Evolutionary conservation across 1,140 invertebrate genomes (phyloP).

Genomic region (Formica selysi): DNA sequence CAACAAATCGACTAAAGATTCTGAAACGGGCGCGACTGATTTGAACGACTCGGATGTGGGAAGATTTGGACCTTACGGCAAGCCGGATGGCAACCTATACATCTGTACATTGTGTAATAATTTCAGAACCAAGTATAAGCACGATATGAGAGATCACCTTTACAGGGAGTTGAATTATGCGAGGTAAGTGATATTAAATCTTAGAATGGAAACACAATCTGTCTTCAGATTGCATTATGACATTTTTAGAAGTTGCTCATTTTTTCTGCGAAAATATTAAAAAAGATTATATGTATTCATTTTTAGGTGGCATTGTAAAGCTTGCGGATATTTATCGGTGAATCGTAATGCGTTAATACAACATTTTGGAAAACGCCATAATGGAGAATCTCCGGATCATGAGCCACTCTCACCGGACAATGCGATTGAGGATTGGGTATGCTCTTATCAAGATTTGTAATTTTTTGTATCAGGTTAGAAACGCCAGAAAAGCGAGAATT

Average conservation of each 20-base stretch:
- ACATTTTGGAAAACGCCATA: slow-evolving; percentile 80
- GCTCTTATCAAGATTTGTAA: not conserved
- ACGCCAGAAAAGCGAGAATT: not conserved
- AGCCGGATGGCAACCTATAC: slow-evolving; percentile 82
- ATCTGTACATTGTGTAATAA: slow-evolving; percentile 87
- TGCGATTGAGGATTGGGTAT: slow-evolving; percentile 84
- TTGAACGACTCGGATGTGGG: slow-evolving; percentile 61
- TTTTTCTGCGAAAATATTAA: not conserved
- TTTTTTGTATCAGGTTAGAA: not conserved
- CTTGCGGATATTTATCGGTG: slow-evolving; percentile 80
- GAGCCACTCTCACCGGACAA: slow-evolving; percentile 77
- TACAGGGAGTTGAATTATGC: slow-evolving; percentile 87
- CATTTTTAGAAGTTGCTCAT: not conserved
- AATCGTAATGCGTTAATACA: slow-evolving; percentile 78
- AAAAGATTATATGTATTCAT: not conserved
- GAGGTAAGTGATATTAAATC: slow-evolving; percentile 77
- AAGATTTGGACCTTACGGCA: slow-evolving; percentile 82
- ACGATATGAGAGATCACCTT: slow-evolving; percentile 87
- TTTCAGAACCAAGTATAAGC: slow-evolving; percentile 86
- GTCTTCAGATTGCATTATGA: not conserved
- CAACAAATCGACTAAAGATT: slow-evolving; percentile 40
- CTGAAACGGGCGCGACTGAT: slow-evolving; percentile 29
- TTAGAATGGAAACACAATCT: not conserved
- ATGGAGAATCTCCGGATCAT: slow-evolving; percentile 67
- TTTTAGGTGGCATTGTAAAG: slow-evolving; percentile 79